phyloP scores from a whole-genome alignment of 2,888 invertebrate genomes.

The Parochlus steinenii region DNA sequence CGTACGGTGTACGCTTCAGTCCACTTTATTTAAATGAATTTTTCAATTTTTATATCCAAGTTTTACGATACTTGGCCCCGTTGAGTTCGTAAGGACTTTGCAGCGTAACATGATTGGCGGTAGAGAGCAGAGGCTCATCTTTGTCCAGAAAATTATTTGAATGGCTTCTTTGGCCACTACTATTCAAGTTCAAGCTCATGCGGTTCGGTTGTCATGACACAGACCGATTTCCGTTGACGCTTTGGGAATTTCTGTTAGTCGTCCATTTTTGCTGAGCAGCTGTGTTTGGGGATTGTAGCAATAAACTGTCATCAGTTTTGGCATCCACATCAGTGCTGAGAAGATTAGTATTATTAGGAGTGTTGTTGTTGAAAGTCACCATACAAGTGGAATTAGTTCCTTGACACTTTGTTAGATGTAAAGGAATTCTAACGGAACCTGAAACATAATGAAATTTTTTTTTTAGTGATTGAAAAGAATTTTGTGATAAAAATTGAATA shows the following conservation, averaged over 20 bases:
- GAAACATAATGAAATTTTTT: too few species aligned
- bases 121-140: conserved; percentile 3
- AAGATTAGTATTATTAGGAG: too few species aligned
- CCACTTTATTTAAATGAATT: too few species aligned
- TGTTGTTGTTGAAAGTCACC: conserved; percentile 18
- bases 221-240: too few species aligned
- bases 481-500: neutral
- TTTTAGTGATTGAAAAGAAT: too few species aligned
- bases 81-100: conserved; percentile 2
- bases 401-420: conserved; percentile 20
- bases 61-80: conserved; percentile 10
- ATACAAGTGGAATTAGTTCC: conserved; percentile 16
- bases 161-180: conserved; percentile 2
- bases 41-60: conserved; percentile 11
- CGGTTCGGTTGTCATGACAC: conserved; percentile 8
- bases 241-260: conserved; percentile 5
- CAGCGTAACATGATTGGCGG: conserved; percentile 3
- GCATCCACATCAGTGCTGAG: conserved; percentile 2
- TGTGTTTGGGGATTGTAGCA: conserved; percentile 4
- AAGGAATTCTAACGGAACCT: conserved; percentile 29
- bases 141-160: conserved; percentile 4
- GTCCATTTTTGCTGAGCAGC: neutral
- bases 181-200: conserved; percentile 3
- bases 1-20: too few species aligned
- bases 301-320: conserved; percentile 5